phyloP scores from a whole-genome alignment of 1,140 invertebrate species.

The Yoshiicerus persimilis region DNA sequence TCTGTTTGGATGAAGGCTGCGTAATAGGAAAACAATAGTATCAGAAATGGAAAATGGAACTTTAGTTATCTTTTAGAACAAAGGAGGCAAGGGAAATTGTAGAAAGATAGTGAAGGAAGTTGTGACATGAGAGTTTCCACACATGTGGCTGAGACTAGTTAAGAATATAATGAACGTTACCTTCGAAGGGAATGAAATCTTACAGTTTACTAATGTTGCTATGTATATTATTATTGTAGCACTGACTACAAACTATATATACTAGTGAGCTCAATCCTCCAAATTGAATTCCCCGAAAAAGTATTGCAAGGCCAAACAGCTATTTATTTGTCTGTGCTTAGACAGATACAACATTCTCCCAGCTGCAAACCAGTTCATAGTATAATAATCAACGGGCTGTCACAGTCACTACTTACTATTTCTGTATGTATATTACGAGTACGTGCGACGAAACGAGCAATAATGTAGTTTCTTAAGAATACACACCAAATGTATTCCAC shows the following conservation, averaged over 20 bases:
- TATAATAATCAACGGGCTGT: background rate
- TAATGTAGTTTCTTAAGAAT: too few relatives aligned
- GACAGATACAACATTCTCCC: background rate
- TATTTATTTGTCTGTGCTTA: background rate
- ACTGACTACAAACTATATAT: background rate
- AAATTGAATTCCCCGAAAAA: background rate
- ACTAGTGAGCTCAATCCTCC: background rate
- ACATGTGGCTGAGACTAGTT: background rate
- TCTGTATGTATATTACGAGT: background rate
- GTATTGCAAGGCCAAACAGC: background rate
- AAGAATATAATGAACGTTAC: background rate
- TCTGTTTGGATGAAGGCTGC: too few relatives aligned
- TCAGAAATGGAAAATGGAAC: background rate
- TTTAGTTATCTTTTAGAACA: background rate
- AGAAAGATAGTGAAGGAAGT: background rate
- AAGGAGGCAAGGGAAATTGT: background rate
- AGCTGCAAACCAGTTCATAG: background rate
- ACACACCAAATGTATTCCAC: too few relatives aligned
- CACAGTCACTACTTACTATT: background rate
- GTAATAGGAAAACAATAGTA: too few relatives aligned
- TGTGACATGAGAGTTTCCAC: background rate
- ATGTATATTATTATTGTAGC: slow-evolving; percentile 3
- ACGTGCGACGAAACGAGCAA: too few relatives aligned
- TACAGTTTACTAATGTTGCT: background rate
- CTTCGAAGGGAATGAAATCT: background rate